A percentile compares a stretch with the other conserved stretches of the same genome.
Conservation (phyloP, 2,113 vertebrate species). For the Tonatia bakeri region DNA sequence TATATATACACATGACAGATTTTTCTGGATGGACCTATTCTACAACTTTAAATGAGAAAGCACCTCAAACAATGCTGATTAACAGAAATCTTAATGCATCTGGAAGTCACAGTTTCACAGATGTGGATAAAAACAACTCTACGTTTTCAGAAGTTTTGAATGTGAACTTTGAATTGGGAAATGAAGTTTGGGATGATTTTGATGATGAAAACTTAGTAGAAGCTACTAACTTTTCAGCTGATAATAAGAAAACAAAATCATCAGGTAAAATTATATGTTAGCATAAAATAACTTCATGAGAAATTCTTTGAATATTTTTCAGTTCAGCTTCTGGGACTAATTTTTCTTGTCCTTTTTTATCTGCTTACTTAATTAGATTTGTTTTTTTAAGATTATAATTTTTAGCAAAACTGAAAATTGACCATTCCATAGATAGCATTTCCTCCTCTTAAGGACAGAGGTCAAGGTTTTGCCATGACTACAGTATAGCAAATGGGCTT, state of each 20-base stretch:
- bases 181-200: conserved; percentile 91
- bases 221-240: conserved; percentile 75
- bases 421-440: conserved; percentile 16
- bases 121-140: conserved; percentile 60
- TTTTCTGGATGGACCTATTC: conserved; percentile 70
- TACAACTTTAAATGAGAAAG: conserved; percentile 57
- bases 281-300: conserved; percentile 39
- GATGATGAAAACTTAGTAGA: conserved; percentile 85
- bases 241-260: conserved; percentile 52
- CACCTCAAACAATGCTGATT: conserved; percentile 23
- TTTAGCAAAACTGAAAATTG: conserved; percentile 48
- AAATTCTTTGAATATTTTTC: conserved; percentile 34
- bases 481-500: not conserved
- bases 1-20: conserved; percentile 66
- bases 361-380: conserved; percentile 33
- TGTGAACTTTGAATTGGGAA: conserved; percentile 87
- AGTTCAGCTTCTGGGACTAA: not conserved
- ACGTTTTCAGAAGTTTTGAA: conserved; percentile 77
- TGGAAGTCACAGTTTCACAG: conserved; percentile 60
- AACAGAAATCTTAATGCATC: conserved; percentile 53
- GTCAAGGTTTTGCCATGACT: not conserved
- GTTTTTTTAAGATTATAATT: conserved; percentile 20
- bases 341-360: conserved; percentile 35
- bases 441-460: not conserved
- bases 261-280: conserved; percentile 76